Conservation (phyloP, 2,888 invertebrate species). For the Amiota minor region DNA sequence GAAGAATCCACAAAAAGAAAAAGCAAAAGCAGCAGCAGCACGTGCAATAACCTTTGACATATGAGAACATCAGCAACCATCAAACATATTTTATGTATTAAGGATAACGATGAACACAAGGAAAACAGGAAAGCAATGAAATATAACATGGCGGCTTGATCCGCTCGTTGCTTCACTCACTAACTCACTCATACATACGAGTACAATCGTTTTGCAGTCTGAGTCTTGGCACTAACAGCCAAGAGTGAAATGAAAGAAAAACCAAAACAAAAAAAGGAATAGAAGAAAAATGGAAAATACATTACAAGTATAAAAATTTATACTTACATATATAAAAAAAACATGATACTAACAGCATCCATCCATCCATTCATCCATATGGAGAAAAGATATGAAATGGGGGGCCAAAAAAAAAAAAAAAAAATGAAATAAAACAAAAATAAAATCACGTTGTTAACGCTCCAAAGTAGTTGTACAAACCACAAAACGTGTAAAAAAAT, state of each 20-base stretch:
- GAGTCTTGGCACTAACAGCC: conserved; percentile 38
- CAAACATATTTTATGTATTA: conserved; percentile 68
- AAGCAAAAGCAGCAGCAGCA: conserved; percentile 53
- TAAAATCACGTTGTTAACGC: conserved; percentile 43
- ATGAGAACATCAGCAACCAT: conserved; percentile 59
- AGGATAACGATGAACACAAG: conserved; percentile 47
- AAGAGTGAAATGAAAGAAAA: conserved; percentile 41
- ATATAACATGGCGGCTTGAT: conserved; percentile 5
- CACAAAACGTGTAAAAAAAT: conserved; percentile 38
- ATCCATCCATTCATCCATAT: too few relatives aligned
- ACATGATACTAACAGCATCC: conserved; percentile 4
- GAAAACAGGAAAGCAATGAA: not conserved
- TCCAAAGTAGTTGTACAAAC: conserved; percentile 35
- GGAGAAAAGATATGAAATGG: too few relatives aligned
- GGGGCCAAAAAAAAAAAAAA: not conserved
- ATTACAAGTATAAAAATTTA: conserved; percentile 5
- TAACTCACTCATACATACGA: not conserved
- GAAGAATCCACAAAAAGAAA: conserved; percentile 25
- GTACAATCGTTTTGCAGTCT: too few relatives aligned
- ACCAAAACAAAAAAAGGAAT: conserved; percentile 27
- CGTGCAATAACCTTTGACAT: conserved; percentile 69
- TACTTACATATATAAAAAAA: conserved; percentile 17
- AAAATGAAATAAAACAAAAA: conserved; percentile 44
- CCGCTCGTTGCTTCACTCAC: conserved; percentile 8
- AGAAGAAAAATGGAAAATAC: conserved; percentile 11